Conservation (phyloP, 1,140 invertebrate species). For the Ceratina japonica region DNA sequence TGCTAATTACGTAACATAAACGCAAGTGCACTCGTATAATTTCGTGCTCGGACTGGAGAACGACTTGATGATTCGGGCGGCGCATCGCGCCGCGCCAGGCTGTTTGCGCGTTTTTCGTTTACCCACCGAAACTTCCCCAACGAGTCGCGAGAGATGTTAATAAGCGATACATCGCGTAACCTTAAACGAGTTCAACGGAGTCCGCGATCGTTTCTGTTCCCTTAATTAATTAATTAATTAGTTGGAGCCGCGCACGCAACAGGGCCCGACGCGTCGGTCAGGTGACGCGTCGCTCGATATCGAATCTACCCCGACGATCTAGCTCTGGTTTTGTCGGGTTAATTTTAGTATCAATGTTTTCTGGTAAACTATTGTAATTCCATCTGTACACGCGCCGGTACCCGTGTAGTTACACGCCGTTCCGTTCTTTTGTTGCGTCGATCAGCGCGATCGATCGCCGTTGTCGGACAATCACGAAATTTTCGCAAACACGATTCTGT, state of each 20-base stretch:
- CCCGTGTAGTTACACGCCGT: neutral
- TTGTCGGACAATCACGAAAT: constrained; percentile 41
- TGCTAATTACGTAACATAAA: constrained; percentile 40
- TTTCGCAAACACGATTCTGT: constrained; percentile 29
- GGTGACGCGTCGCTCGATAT: neutral
- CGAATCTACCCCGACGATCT: neutral
- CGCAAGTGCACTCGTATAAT: constrained; percentile 28
- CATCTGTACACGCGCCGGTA: neutral
- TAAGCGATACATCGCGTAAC: neutral
- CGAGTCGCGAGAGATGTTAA: neutral
- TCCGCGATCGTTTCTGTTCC: too few species aligned
- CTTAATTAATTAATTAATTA: too few species aligned
- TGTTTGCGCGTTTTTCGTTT: neutral
- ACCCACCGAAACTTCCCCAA: neutral
- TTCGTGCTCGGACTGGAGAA: neutral
- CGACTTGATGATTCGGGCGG: neutral
- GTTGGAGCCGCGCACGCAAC: too few species aligned
- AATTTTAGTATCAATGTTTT: constrained; percentile 49
- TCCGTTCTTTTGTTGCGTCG: constrained; percentile 28
- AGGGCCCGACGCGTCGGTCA: neutral
- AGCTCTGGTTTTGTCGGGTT: constrained; percentile 23
- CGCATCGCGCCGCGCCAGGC: too few species aligned
- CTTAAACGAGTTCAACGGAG: too few species aligned
- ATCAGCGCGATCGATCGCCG: constrained; percentile 10
- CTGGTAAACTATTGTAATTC: constrained; percentile 49